Conservation (phyloP, 2,797 vertebrate genomes). For the Steatocranus sp. region DNA sequence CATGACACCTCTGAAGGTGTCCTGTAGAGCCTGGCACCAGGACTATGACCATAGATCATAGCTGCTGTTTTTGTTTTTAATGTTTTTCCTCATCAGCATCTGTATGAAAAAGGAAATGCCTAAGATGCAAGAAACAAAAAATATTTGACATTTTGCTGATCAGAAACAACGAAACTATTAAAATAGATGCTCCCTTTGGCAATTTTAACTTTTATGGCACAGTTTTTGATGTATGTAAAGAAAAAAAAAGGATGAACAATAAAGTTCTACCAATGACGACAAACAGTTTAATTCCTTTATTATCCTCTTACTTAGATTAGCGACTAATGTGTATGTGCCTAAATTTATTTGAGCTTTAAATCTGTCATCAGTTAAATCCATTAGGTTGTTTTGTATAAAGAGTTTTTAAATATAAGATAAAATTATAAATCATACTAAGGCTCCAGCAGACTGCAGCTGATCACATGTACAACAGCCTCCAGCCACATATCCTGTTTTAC, state of each 20-base stretch:
- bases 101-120: neutral
- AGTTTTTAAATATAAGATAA: neutral
- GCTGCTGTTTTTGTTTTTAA: neutral
- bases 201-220: neutral
- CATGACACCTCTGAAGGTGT: neutral
- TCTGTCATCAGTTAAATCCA: neutral
- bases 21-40: neutral
- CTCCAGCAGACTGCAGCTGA: neutral
- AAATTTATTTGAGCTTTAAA: neutral
- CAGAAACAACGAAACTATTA: neutral
- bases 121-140: neutral
- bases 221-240: neutral
- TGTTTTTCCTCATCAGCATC: neutral
- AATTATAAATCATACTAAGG: neutral
- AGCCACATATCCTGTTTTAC: conserved; percentile 13
- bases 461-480: neutral
- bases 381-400: neutral
- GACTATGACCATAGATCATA: neutral
- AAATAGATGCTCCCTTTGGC: neutral
- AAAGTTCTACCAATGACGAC: neutral
- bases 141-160: neutral
- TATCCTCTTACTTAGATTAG: neutral
- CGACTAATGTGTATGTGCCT: neutral
- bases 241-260: neutral
- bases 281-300: neutral